Evolutionary conservation across 1,140 invertebrate species (phyloP).

Genomic region (Orius laevigatus): DNA sequence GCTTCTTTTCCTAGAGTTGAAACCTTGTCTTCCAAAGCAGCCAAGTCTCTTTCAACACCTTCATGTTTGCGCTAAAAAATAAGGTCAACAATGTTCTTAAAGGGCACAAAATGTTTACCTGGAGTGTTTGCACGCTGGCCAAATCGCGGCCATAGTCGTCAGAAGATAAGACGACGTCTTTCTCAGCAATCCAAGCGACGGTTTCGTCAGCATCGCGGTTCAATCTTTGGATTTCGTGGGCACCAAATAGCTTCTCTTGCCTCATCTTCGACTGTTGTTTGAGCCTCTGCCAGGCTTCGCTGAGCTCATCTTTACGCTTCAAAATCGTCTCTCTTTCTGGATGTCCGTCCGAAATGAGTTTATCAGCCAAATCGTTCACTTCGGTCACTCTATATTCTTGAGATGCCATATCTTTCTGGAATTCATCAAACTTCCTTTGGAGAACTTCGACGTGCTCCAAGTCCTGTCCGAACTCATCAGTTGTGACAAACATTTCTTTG

Average conservation of each 20-base stretch:
- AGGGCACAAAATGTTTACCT: slow-evolving; percentile 63
- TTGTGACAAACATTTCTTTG: slow-evolving; percentile 91
- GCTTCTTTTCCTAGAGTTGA: slow-evolving; percentile 80
- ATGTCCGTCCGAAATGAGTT: slow-evolving; percentile 82
- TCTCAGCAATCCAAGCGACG: slow-evolving; percentile 97
- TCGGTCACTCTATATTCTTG: slow-evolving; percentile 94
- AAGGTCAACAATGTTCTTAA: slow-evolving; percentile 69
- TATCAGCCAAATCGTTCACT: slow-evolving; percentile 87
- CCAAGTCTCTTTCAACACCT: slow-evolving; percentile 91
- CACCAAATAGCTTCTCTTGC: slow-evolving; percentile 92
- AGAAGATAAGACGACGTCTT: slow-evolving; percentile 87
- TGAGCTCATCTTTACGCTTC: slow-evolving; percentile 79
- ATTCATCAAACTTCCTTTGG: slow-evolving; percentile 98
- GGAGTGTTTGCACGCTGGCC: slow-evolving; percentile 90
- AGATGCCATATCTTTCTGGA: slow-evolving; percentile 96
- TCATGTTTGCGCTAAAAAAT: slow-evolving; percentile 74
- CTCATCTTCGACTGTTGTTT: slow-evolving; percentile 83
- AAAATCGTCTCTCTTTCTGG: slow-evolving; percentile 86
- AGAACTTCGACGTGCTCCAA: slow-evolving; percentile 96
- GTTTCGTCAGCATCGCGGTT: slow-evolving; percentile 98
- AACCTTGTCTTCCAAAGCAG: slow-evolving; percentile 93
- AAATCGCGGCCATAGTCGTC: slow-evolving; percentile 96
- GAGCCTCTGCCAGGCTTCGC: slow-evolving; percentile 90
- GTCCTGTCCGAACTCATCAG: slow-evolving; percentile 94
- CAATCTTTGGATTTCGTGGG: slow-evolving; percentile 97